phyloP scores from a whole-genome alignment of 2,888 invertebrate species.

The Megamerina dolium region DNA sequence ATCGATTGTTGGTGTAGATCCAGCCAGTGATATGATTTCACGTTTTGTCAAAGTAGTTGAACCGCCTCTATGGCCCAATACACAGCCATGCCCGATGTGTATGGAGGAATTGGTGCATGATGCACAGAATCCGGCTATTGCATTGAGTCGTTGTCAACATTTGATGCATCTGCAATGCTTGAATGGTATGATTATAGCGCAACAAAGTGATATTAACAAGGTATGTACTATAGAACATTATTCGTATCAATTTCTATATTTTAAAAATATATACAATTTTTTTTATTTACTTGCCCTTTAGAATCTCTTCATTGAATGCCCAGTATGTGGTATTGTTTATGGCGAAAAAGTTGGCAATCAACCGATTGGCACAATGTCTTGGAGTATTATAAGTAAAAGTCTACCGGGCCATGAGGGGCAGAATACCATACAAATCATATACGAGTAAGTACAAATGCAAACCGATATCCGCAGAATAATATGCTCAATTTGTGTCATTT shows the following conservation, averaged over 20 bases:
- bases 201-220: conserved; percentile 51
- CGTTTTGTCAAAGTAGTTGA: conserved; percentile 64
- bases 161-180: conserved; percentile 76
- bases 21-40: conserved; percentile 57
- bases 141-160: conserved; percentile 70
- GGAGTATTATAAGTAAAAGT: conserved; percentile 63
- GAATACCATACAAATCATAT: conserved; percentile 76
- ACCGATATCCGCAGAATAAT: too few relatives aligned
- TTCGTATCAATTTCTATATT: neutral
- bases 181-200: conserved; percentile 65
- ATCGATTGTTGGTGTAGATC: conserved; percentile 52
- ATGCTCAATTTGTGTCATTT: too few relatives aligned
- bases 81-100: conserved; percentile 68
- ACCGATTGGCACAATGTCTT: conserved; percentile 77
- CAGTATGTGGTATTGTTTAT: conserved; percentile 78
- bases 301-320: conserved; percentile 75
- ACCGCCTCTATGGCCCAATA: conserved; percentile 60
- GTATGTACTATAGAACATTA: conserved; percentile 30
- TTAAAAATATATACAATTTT: neutral
- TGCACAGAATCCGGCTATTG: conserved; percentile 56
- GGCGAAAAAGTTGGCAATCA: conserved; percentile 76
- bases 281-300: conserved; percentile 17
- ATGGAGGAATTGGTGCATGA: conserved; percentile 54
- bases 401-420: conserved; percentile 61
- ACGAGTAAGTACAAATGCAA: conserved; percentile 57